Conservation (phyloP, 37 sponge, comb jelly and placozoan species). For the Petrosia ficiformis region DNA sequence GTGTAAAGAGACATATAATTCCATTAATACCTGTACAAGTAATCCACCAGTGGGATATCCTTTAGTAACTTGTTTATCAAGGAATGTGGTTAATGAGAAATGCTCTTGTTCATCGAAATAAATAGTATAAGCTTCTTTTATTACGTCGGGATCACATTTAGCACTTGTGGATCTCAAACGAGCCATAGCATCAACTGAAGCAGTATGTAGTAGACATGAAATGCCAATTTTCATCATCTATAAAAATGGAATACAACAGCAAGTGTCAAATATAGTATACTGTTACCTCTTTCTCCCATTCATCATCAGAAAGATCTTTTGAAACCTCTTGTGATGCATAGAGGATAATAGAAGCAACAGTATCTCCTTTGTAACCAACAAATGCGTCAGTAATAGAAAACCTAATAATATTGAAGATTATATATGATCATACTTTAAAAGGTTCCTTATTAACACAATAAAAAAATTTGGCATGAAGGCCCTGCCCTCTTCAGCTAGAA, state of each 20-base stretch:
- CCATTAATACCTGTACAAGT: not conserved
- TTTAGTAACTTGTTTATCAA: constrained; percentile 9
- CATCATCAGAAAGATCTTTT: no score
- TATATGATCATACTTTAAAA: not conserved
- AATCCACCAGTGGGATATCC: not conserved
- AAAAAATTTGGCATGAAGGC: not conserved
- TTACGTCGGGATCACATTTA: not conserved
- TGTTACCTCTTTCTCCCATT: no score
- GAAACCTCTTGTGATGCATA: no score
- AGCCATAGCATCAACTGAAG: constrained; percentile 63
- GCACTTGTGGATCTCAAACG: constrained; percentile 12
- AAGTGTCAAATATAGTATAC: no score
- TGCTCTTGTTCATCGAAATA: constrained; percentile 55
- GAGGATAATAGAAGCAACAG: constrained; percentile 14
- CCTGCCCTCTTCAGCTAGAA: no score
- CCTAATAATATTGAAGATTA: not conserved
- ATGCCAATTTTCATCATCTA: not conserved
- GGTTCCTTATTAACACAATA: no score
- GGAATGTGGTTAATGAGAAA: constrained; percentile 27
- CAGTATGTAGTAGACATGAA: constrained; percentile 52
- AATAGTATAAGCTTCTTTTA: not conserved
- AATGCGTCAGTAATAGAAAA: constrained; percentile 11
- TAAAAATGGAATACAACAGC: not conserved
- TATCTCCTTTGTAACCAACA: constrained; percentile 21
- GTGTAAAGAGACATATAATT: no score